phyloP scores from a whole-genome alignment of 23 tunicate genomes.

The Diplosoma virens region DNA sequence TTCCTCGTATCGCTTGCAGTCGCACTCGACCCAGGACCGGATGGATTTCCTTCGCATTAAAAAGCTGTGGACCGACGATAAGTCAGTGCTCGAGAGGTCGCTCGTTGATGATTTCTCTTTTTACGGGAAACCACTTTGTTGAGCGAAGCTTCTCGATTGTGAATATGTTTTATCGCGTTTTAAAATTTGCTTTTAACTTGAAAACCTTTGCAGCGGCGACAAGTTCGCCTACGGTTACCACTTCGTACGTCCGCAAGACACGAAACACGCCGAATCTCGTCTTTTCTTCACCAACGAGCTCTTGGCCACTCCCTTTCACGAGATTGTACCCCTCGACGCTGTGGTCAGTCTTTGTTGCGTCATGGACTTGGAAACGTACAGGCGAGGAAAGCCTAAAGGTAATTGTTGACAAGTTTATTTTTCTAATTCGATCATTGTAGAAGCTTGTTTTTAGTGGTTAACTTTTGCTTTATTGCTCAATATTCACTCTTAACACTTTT shows the following conservation, averaged over 20 bases:
- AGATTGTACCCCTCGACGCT: constrained; percentile 88
- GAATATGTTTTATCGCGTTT: too few species aligned
- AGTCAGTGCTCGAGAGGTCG: constrained; percentile 24
- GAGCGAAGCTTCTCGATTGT: too few species aligned
- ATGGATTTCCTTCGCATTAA: constrained; percentile 71
- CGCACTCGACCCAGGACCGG: constrained; percentile 58
- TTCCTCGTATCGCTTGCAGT: constrained; percentile 59
- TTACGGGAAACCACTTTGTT: too few species aligned
- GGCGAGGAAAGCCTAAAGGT: constrained; percentile 89
- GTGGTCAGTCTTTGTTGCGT: constrained; percentile 66
- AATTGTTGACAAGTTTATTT: background rate
- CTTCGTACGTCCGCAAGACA: constrained; percentile 80
- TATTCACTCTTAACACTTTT: too few species aligned
- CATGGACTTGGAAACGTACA: constrained; percentile 68
- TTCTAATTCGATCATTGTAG: too few species aligned
- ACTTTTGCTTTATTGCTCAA: too few species aligned
- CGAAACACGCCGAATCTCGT: constrained; percentile 55
- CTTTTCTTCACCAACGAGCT: constrained; percentile 81
- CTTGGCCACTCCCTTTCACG: constrained; percentile 72
- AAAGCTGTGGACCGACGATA: constrained; percentile 94
- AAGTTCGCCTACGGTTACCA: constrained; percentile 85
- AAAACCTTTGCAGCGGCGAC: constrained; percentile 63
- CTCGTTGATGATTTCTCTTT: too few species aligned
- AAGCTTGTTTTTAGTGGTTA: too few species aligned
- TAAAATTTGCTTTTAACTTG: too few species aligned